These are phyloP conservation scores for Halcyon malimbica DNA, from an alignment of 2,113 vertebrate genomes.

Conservation along the genomic window DNA sequence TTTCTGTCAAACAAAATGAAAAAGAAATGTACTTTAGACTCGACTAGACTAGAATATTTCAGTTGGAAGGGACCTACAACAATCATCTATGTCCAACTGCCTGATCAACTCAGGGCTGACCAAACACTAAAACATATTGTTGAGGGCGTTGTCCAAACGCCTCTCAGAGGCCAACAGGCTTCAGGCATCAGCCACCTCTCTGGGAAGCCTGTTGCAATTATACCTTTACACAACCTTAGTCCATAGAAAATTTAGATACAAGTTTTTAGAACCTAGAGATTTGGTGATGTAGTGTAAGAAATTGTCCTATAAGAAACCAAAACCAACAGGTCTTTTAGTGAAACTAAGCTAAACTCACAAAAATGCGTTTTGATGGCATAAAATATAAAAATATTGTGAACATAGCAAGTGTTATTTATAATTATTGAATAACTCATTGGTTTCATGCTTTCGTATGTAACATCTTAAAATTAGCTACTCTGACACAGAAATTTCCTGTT, in stretches of 20 bases:
- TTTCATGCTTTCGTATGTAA: not conserved
- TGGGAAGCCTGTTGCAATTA: not conserved
- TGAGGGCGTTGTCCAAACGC: not conserved
- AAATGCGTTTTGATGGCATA: not conserved
- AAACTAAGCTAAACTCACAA: not conserved
- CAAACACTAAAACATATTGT: not conserved
- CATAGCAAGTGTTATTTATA: not conserved
- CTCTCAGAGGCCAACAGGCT: not conserved
- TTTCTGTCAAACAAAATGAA: not conserved
- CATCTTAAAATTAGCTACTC: not conserved
- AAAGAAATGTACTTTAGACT: not conserved
- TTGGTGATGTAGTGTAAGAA: not conserved
- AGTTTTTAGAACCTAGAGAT: not conserved
- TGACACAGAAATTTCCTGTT: not conserved
- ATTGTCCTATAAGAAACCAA: not conserved
- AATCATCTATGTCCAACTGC: not conserved
- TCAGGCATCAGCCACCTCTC: not conserved
- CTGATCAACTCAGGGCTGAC: not conserved
- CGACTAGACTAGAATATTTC: not conserved
- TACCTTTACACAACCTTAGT: not conserved
- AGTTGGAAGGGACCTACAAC: not conserved
- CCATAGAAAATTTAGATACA: not conserved
- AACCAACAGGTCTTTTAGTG: not conserved
- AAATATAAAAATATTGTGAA: not conserved
- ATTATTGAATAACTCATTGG: not conserved